Conservation (phyloP, 2,888 invertebrate species). For the Podabrus alpinus region DNA sequence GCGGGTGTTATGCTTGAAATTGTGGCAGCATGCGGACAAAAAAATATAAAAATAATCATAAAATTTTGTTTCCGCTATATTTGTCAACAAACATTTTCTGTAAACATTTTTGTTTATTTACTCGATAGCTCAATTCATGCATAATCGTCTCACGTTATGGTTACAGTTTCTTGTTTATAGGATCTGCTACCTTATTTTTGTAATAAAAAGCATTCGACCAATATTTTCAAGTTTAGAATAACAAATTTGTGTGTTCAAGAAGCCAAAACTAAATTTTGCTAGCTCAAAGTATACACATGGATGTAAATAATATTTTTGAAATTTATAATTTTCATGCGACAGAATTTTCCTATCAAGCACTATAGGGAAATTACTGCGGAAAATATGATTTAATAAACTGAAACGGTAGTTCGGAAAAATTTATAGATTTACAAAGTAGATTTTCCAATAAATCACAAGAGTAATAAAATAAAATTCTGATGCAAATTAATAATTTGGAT, state of each 20-base stretch:
- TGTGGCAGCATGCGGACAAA: not conserved
- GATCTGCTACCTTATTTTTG: not conserved
- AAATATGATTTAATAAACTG: not conserved
- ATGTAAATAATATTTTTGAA: not conserved
- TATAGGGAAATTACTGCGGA: not conserved
- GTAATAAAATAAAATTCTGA: not conserved
- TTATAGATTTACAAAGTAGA: not conserved
- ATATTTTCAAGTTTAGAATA: not conserved
- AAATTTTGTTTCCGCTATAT: not conserved
- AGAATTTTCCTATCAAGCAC: not conserved
- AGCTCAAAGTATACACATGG: not conserved
- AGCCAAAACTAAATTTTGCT: not conserved
- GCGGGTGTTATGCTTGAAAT: not conserved
- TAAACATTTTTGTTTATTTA: not conserved
- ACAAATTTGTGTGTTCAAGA: not conserved
- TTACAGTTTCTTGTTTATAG: not conserved
- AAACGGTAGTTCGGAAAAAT: not conserved
- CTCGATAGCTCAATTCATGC: not conserved
- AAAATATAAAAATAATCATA: not conserved
- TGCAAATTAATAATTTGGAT: not conserved
- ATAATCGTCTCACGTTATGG: not conserved
- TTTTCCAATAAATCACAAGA: not conserved
- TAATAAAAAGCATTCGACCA: not conserved
- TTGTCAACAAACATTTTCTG: not conserved
- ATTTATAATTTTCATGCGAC: not conserved